Evolutionary conservation across 2,888 invertebrate genomes (phyloP), one percentile per base, ranked within the genome.

Genomic region (Diachrysia chrysitis): DNA sequence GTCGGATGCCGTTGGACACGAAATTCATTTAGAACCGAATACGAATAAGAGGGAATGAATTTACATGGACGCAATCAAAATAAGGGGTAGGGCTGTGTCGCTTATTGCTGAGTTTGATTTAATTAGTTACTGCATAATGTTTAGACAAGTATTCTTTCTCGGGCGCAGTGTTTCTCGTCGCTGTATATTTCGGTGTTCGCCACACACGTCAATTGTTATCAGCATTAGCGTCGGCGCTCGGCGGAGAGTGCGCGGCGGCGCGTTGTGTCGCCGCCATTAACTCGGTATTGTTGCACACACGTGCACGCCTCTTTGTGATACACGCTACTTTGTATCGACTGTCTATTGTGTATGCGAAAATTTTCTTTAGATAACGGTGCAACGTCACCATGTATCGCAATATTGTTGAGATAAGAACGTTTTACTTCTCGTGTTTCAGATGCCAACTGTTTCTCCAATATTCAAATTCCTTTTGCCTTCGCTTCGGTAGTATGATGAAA

Each of bases 31-130:
- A 86, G 87, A 87, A 82, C 83, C 78, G 86, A 91, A 92, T 88
- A 87, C 86, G 89, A 90, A 90, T 89, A 88, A 87, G 88, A 83
- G 80, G 82, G 81, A 82, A 73, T 82, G 84, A 87, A 87, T 93
- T 91, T 91, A 91, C 92, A 92, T 91, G 89, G 88, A 88, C 90
- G 90, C 89, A 92, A 92, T 92, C 92, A 90, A 87, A 91, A 89
- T 89, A 90, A 89, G 86, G 89, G 89, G 87, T 87, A 86, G 85
- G 82, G 83, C 81, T 70, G 80, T 81, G 83, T 58, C 83, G 85
- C 86, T 90, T 85, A 89, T 87, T 87, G 87, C 84, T 78, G 82
- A 82, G 83, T 84, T 89, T 90, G 86, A 92, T 92, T 92, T 91
- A 92, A 93, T 92, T 92, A 90, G 87, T 80, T 82, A 79, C 80